Base-by-base conservation (phyloP, 1,140 invertebrate genomes). In the Agrypnia vestita region DNA sequence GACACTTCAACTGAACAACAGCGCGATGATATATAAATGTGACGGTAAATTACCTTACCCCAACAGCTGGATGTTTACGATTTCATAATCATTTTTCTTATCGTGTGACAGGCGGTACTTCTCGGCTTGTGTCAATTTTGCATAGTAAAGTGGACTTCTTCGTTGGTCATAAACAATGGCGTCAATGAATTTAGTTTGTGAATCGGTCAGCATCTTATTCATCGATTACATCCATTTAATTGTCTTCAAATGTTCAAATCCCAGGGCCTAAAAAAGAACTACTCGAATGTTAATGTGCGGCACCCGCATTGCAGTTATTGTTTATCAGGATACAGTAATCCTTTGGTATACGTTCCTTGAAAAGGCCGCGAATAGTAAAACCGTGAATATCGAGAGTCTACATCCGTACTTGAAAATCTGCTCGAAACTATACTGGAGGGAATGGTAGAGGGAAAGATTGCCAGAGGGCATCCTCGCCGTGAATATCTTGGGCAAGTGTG, bases 31-130 rank as follows among this genome's bases (percentile, higher is more conserved):
- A n/a, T n/a, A n/a, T n/a, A n/a, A n/a, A n/a, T n/a, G n/a, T n/a
- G n/a, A n/a, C n/a, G n/a, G n/a, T n/a, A n/a, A 59, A 59, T 59
- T 59, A 64, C 49, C 69, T 74, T 74, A 74, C 71, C 71, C 71
- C 53, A 74, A 35, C 10, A 55, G 47, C 51, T 74, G 71, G 12
- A 74, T 56, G 71, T 74, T 74, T 17, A 74, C 7, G 11, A 74
- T 56, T 13, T 74, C 71, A 44, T 55, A 73, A n/a, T 55, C n/a
- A 19, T 51, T 59, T 10, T 74, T 56, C n/a, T 49, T 51, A 9
- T 35, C 10, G 21, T 43, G 51, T 0, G 53, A 15, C 9, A 74
- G 10, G 21, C 71, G 25, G n/a, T 74, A 55, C 21, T 74, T 76
- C 53, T 76, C 74, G 7, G 35, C 74, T 19, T 76, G 35, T 10